Evolutionary conservation across 2,797 vertebrate species (phyloP).

Genomic region (Gymnothorax javanicus): DNA sequence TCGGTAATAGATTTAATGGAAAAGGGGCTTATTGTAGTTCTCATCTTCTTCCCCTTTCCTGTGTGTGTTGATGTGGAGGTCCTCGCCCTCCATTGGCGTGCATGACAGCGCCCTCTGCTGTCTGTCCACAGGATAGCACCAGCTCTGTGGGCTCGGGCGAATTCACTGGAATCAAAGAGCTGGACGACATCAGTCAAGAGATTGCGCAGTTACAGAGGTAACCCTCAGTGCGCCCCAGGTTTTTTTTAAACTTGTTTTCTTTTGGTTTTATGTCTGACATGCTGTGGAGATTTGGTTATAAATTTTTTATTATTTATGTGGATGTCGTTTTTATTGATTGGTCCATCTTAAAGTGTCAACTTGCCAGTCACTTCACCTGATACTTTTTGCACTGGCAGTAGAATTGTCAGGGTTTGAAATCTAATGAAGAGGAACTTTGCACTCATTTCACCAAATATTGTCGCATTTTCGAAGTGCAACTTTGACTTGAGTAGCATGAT

Average conservation of each 20-base stretch:
- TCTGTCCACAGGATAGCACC: constrained; percentile 82
- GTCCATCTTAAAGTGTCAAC: background rate
- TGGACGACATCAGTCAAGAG: constrained; percentile 95
- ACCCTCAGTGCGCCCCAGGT: constrained; percentile 1
- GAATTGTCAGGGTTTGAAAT: background rate
- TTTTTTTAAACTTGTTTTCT: background rate
- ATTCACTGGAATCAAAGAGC: constrained; percentile 93
- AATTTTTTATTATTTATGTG: too few species aligned
- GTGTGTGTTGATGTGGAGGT: constrained; percentile 39
- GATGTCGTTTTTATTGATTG: background rate
- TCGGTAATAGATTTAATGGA: too few species aligned
- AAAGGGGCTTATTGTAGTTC: background rate
- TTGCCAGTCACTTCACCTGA: background rate
- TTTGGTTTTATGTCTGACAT: background rate
- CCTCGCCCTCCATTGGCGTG: background rate
- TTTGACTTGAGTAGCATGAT: background rate
- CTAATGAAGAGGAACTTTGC: background rate
- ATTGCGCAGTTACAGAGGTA: constrained; percentile 94
- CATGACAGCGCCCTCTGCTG: background rate
- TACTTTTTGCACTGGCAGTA: background rate
- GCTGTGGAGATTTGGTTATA: background rate
- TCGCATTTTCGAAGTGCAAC: background rate
- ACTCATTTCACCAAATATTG: background rate
- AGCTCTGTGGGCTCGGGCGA: constrained; percentile 93
- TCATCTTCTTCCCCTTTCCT: constrained; percentile 43